These are phyloP conservation scores for Nasalis larvatus DNA, from an alignment of 2,113 vertebrate genomes.

Conservation along the genomic window DNA sequence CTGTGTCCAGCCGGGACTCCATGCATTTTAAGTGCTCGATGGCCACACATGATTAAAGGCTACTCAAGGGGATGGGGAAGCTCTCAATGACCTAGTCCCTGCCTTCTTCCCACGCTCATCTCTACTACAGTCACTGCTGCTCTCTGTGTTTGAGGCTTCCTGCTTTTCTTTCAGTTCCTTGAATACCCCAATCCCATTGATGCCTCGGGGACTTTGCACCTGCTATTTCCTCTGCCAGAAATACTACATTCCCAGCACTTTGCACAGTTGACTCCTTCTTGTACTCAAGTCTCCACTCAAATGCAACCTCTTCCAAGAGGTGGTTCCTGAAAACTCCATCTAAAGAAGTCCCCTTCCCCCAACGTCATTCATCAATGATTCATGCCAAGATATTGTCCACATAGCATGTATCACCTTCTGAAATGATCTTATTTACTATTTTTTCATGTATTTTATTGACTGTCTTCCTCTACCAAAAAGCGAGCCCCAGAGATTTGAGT, in stretches of 20 bases:
- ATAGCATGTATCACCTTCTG: neutral
- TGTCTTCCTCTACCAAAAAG: neutral
- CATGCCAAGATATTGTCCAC: neutral
- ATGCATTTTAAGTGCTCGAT: neutral
- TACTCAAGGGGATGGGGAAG: neutral
- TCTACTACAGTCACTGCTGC: neutral
- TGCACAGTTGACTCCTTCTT: neutral
- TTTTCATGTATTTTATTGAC: neutral
- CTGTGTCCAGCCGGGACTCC: fast-evolving
- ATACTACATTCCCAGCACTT: neutral
- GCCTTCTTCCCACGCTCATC: neutral
- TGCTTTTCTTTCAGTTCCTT: neutral
- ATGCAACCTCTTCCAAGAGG: neutral
- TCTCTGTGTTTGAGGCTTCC: neutral
- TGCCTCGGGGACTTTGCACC: neutral
- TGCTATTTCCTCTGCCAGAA: neutral
- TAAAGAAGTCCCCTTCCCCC: neutral
- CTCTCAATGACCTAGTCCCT: neutral
- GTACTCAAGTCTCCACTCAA: neutral
- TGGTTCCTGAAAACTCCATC: neutral
- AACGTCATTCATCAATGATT: neutral
- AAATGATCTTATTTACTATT: neutral
- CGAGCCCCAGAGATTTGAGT: neutral
- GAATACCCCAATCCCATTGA: neutral
- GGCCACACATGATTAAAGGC: neutral